Base-by-base conservation (phyloP, 2,888 invertebrate genomes). In the Epiperipatus broadwayi region DNA sequence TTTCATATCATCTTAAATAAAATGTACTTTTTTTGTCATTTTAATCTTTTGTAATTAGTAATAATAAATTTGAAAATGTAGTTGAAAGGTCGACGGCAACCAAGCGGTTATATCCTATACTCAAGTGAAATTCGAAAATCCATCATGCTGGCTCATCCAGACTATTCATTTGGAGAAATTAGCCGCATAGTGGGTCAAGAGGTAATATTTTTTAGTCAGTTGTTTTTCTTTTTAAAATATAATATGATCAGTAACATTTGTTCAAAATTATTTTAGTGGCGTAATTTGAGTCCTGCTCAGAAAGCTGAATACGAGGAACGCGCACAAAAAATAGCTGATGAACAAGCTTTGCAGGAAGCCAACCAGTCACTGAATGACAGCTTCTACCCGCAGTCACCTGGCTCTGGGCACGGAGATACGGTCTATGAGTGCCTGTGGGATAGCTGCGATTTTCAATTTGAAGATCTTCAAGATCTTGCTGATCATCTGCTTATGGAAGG, bases 31-130 rank as follows among this genome's bases (percentile, higher is more conserved):
- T n/a, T n/a, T n/a, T n/a, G n/a, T n/a, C n/a, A n/a, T n/a, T n/a
- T n/a, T n/a, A n/a, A n/a, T n/a, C n/a, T n/a, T n/a, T n/a, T n/a
- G n/a, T n/a, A n/a, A n/a, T n/a, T n/a, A n/a, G 10, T 22, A 19
- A 12, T 39, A 38, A 8, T 40, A 39, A 5, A 36, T 36, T 19
- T 39, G 37, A 30, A 39, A 36, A 21, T 35, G 32, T 27, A 39
- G 31, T 14, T 41, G 42, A 12, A 41, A 39, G 3, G 34, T 31
- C 25, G 35, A 37, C 21, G 46, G 38, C 4, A 43, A 46, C 22
- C n/a, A n/a, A n/a, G n/a, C n/a, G 95, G 95, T 5, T 97, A 97
- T 66, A 95, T 97, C 49, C 69, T 97, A 43, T 97, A 91, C 65
- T 91, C 95, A 29, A 81, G 91, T 53, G 95, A 97, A 64, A 78